Percentiles rank a stretch among this genome's conserved stretches.
These are phyloP conservation scores for Gymnothorax reevesii DNA, from an alignment of 2,797 vertebrate species.

Conservation along the genomic window DNA sequence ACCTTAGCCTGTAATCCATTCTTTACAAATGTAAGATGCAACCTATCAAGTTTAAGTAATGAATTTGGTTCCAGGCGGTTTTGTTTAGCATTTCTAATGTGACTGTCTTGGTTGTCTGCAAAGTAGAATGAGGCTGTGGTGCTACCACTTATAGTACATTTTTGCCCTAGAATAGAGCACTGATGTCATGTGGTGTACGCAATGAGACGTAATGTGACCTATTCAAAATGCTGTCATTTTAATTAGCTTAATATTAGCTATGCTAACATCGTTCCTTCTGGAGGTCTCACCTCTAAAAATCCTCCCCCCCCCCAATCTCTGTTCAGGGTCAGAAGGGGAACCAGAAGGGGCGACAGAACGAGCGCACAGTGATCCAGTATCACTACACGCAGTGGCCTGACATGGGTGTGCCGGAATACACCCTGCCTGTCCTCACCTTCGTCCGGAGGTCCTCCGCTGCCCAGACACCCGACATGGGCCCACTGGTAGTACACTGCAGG, in stretches of 20 bases:
- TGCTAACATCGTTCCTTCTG: background rate
- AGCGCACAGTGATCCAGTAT: conserved; percentile 86
- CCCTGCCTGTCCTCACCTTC: conserved; percentile 88
- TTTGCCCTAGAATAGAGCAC: background rate
- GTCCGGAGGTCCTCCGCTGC: conserved; percentile 86
- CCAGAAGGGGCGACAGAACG: conserved; percentile 81
- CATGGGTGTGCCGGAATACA: conserved; percentile 92
- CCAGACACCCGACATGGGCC: conserved; percentile 81
- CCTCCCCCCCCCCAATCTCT: background rate
- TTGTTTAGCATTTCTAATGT: background rate
- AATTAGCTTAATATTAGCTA: no score
- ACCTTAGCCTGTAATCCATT: background rate
- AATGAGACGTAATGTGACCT: background rate
- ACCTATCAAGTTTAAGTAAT: background rate
- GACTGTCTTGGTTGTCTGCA: background rate
- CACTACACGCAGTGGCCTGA: conserved; percentile 96
- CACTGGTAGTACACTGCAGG: conserved; percentile 93
- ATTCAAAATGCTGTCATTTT: background rate
- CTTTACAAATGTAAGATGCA: no score
- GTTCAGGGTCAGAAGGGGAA: conserved; percentile 83
- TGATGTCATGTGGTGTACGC: background rate
- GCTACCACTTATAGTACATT: background rate
- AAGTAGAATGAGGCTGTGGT: background rate
- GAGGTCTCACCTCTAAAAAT: background rate
- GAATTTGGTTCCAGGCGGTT: background rate